Conservation (phyloP, 1,140 invertebrate species). For the Leucophenga varia region DNA sequence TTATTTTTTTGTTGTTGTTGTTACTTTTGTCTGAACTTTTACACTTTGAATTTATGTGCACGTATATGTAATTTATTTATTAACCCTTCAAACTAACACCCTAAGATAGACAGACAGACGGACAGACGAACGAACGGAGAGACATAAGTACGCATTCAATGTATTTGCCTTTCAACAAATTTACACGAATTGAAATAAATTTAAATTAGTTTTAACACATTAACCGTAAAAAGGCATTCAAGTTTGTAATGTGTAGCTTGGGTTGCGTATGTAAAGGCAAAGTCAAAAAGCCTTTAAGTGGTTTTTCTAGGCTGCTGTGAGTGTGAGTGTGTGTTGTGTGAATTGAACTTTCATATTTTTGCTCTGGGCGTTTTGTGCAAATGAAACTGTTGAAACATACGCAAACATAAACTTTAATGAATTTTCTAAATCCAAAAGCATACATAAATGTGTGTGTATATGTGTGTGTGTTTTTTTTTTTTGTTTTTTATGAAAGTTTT, state of each 20-base stretch:
- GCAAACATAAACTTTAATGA: slow-evolving; percentile 53
- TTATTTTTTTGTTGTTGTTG: slow-evolving; percentile 16
- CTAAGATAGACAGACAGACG: background rate
- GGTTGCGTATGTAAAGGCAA: too few relatives aligned
- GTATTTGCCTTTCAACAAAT: slow-evolving; percentile 33
- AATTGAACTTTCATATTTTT: too few relatives aligned
- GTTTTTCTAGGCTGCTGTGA: too few relatives aligned
- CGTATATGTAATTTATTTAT: slow-evolving; percentile 53
- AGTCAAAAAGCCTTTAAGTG: too few relatives aligned
- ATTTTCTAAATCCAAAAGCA: slow-evolving; percentile 48
- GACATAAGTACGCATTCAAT: too few relatives aligned
- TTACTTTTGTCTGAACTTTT: slow-evolving; percentile 35
- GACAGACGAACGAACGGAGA: too few relatives aligned
- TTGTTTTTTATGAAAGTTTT: too few relatives aligned
- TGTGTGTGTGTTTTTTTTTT: slow-evolving; percentile 14
- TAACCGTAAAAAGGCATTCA: slow-evolving; percentile 44
- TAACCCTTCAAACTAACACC: slow-evolving; percentile 39
- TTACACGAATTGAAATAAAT: slow-evolving; percentile 47
- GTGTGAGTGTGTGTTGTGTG: slow-evolving; percentile 3
- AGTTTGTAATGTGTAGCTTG: slow-evolving; percentile 3
- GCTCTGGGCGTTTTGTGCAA: background rate
- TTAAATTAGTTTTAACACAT: slow-evolving; percentile 54
- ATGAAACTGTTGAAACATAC: slow-evolving; percentile 37
- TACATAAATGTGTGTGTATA: slow-evolving; percentile 12
- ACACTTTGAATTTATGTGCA: slow-evolving; percentile 45